Base-by-base conservation (phyloP, 2,888 invertebrate genomes). In the Anarsia innoxiella region DNA sequence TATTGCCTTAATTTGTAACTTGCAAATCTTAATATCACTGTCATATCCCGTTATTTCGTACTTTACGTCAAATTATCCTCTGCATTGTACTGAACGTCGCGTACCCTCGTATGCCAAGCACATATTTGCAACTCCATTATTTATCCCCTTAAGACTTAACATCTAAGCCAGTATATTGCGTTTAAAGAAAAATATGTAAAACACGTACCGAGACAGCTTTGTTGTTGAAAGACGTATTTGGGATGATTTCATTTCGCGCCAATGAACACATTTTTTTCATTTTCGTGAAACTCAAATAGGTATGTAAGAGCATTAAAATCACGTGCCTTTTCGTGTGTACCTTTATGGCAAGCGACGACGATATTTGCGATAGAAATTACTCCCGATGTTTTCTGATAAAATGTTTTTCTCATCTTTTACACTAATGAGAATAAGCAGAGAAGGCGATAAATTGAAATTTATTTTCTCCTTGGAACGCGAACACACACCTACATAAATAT, bases 261-360 rank as follows among this genome's bases (percentile, higher is more conserved):
- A 72, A 70, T 72, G 73, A 78, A 72, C 72, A 72, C 71, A 71
- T 76, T 77, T 74, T 74, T 69, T 64, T 61, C 63, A 68, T 70
- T 75, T 70, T 64, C 53, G 55, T 61, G 54, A 55, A 66, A 72
- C 72, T 70, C 71, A 71, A 62, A 63, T 59, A 54, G 52, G 61
- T 68, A 69, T 54, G 60, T 68, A 69, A 67, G 64, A 69, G 63
- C 67, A 73, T 77, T 77, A 75, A 71, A 70, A 62, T 55, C 52
- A 66, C 43, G 51, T 62, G 60, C 61, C 66, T 60, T 71, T 73
- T 66, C 56, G 53, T 57, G 51, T 63, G 53, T 59, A 56, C 54
- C 55, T 66, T 67, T 67, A 60, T 59, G 55, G 48, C 48, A 53
- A 48, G 45, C 49, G 51, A 52, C 53, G 45, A 47, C 48, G 52